Base-by-base conservation (phyloP, 2,888 invertebrate species). In the Xestia ashworthii region DNA sequence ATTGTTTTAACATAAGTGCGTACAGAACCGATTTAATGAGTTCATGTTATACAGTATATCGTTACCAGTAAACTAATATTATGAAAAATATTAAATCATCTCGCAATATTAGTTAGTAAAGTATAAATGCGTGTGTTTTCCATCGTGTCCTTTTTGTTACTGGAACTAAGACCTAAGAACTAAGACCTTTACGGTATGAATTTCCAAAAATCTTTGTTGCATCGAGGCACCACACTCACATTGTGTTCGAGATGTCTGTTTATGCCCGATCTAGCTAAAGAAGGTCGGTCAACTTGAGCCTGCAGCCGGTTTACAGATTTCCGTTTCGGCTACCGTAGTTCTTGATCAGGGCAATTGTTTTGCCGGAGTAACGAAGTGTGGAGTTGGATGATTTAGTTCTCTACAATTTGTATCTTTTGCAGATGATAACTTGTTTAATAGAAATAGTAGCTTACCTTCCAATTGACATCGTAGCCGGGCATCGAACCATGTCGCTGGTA, bases 401-500 rank as follows among this genome's bases (percentile, higher is more conserved):
- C 6, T 14, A 58, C 16, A 32, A 25, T 60, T 6, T 32, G 58
- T 25, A 32, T 32, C 58, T 32, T 32, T 6, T 1, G 16, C 9
- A 60, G 9, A 32, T 11, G 9, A 11, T 58, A 19, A 25, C 14
- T 25, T 16, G 11, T 38, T 55, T 6, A 41, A 16, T n/a, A 55
- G 0, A n/a, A 14, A 80, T 6, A 8, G 5, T 14, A 44, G 22
- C 46, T 74, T 85, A 82, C 83, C 85, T 75, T 84, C 83, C 5
- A 85, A 25, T 12, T 48, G 0, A 38, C 83, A 84, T 50, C 78
- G 55, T 19, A 84, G 50, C 0, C 78, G 74, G 25, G 83, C 83
- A 58, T 85, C 73, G 0, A 1, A 41, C 82, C 82, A 84, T 46
- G 70, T 78, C 0, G 78, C 78, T 0, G 85, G 83, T 3, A 78